Evolutionary conservation across 2,113 vertebrate species (phyloP).

Genomic region (Leucopsar rothschildi): DNA sequence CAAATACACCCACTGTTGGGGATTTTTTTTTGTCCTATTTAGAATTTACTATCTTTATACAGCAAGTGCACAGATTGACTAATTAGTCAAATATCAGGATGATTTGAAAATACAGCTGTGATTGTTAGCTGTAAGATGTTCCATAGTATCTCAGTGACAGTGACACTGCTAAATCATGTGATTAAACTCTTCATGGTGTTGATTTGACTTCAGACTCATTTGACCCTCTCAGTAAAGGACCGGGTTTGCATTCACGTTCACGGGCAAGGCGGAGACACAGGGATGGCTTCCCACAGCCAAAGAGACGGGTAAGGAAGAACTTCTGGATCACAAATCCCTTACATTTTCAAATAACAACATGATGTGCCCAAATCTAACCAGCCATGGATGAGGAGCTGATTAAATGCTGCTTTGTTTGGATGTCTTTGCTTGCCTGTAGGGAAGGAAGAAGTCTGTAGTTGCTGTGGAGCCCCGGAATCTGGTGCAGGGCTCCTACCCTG

Average conservation of each 20-base stretch:
- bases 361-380: neutral
- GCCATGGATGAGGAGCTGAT: neutral
- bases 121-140: neutral
- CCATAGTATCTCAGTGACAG: neutral
- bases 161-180: neutral
- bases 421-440: slow-evolving; percentile 61
- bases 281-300: slow-evolving; percentile 82
- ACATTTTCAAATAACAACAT: neutral
- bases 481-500: slow-evolving; percentile 71
- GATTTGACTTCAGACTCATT: slow-evolving; percentile 75
- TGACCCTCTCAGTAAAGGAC: slow-evolving; percentile 80
- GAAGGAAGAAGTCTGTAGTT: slow-evolving; percentile 79
- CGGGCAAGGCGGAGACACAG: slow-evolving; percentile 80
- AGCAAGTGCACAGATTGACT: neutral
- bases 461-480: slow-evolving; percentile 68
- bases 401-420: neutral
- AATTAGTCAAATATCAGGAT: neutral
- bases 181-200: slow-evolving; percentile 53
- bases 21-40: neutral
- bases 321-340: neutral
- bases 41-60: neutral
- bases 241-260: slow-evolving; percentile 70
- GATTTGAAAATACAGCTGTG: neutral
- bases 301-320: slow-evolving; percentile 80
- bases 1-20: neutral